Base-by-base conservation (phyloP, 2,113 vertebrate genomes). In the Campylomormyrus numenius region DNA sequence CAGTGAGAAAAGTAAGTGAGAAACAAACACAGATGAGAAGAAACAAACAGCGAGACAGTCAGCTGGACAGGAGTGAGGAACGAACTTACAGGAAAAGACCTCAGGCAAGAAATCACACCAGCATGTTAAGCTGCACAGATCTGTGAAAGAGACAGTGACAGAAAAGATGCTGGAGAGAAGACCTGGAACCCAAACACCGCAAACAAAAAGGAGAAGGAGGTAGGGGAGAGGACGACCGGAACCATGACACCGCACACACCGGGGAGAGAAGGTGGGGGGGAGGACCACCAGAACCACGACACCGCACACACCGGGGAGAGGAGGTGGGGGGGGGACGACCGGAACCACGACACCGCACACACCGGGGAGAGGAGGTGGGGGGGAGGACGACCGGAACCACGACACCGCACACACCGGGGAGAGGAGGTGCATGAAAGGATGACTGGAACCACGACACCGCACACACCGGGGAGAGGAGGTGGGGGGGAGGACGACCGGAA, bases 311-410 rank as follows among this genome's bases (percentile, higher is more conserved):
- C 4, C 2, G 27, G 35, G 4, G 74, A 19, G 74, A 80, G 74
- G 35, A 66, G 56, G 45, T 17, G 39, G 21, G 21, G 21, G 39
- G 21, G 21, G 2, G 84, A 49, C 0, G 48, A 19, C 88, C 84
- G 91, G 89, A 89, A 91, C 45, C 42, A 39, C 45, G 1, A 49
- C 66, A 74, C n/a, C 0, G 11, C 10, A 1, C 42, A 45, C 77
- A 46, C 4, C 9, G 27, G 35, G 4, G 74, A 19, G 74, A 80
- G 74, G 35, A 66, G 56, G 45, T 17, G 39, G 21, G 21, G 21
- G 17, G 48, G 83, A 46, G 83, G 90, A 90, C 92, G 24, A 74
- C 88, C 86, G 91, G 90, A 89, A 91, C 42, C 39, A 13, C 7
- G 6, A 19, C 58, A 66, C 0, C 0, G 7, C 66, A 35, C 10